Evolutionary conservation across 2,113 vertebrate genomes (phyloP), one percentile per base, ranked within the genome.

Genomic region (Mionectes macconnelli): DNA sequence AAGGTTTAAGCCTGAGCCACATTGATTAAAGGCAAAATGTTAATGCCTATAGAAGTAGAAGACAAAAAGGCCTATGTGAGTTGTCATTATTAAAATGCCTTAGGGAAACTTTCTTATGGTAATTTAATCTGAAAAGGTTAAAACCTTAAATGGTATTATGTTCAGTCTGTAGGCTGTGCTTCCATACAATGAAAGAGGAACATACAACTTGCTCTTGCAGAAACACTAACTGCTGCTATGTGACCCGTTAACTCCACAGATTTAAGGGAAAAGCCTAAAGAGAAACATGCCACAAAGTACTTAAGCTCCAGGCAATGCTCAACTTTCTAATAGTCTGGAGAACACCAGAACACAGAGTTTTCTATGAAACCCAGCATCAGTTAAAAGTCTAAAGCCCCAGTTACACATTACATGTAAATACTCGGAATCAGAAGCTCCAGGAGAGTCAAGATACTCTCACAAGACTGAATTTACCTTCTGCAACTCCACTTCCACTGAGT

Each of bases 61-160:
- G 90, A 96, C 95, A 97, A 96, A 97, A 97, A 96, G 92, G 88
- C 79, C 96, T 96, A 81, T 97, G 95, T 94, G 86, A 95, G 76
- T 96, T 95, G 93, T 93, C 92, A 94, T 96, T 93, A 90, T 95
- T 95, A 94, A 96, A 96, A 96, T 95, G 90, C 94, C 96, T 94
- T 16, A 24, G 86, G 94, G 76, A 95, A 96, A 92, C 79, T 90
- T 96, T 97, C 88, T 95, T 90, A 87, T 86, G 90, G 92, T 96
- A 96, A 96, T 96, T 95, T 87, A 96, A 96, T 93, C 96, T 90
- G 93, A 97, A 96, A 94, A 97, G 93, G 94, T 94, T 96, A 97
- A 97, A 96, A 94, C 93, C 90, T 96, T 84, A 94, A 94, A 78
- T 6, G 88, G 94, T 72, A 86, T 96, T 96, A 94, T 64, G 56